Evolutionary conservation across 2,888 invertebrate genomes (phyloP).

Genomic region (Mechanitis mazaeus): DNA sequence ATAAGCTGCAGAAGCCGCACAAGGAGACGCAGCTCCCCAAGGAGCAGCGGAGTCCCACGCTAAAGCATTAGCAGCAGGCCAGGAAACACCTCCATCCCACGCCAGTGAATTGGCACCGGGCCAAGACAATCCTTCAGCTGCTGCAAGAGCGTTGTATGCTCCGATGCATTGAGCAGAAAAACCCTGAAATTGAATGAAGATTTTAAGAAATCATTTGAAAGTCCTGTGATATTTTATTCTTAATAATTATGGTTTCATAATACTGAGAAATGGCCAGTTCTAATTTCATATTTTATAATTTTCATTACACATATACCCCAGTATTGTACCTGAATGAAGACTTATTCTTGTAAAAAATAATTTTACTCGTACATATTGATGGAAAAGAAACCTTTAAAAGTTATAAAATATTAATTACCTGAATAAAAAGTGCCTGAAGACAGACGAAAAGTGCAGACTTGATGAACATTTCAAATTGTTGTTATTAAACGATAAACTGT

Average conservation of each 20-base stretch:
- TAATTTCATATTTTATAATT: too few species aligned
- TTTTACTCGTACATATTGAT: too few species aligned
- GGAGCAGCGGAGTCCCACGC: slow-evolving; percentile 13
- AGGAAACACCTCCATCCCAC: slow-evolving; percentile 9
- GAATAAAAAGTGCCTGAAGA: slow-evolving; percentile 29
- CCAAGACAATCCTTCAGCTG: slow-evolving; percentile 9
- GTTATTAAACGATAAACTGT: too few species aligned
- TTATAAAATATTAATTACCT: slow-evolving; percentile 22
- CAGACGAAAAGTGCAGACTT: slow-evolving; percentile 19
- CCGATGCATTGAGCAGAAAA: slow-evolving; percentile 27
- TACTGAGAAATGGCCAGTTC: too few species aligned
- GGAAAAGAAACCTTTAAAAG: too few species aligned
- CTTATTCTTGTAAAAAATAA: too few species aligned
- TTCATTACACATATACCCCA: too few species aligned
- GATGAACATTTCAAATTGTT: not conserved
- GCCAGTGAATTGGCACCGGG: slow-evolving; percentile 11
- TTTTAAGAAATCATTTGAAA: too few species aligned
- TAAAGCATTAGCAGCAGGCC: slow-evolving; percentile 7
- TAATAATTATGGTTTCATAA: too few species aligned
- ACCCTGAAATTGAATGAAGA: slow-evolving; percentile 13
- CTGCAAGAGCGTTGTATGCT: slow-evolving; percentile 15
- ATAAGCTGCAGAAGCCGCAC: slow-evolving; percentile 1
- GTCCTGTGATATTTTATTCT: too few species aligned
- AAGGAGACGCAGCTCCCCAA: slow-evolving; percentile 18
- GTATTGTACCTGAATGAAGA: too few species aligned